phyloP scores from a whole-genome alignment of 2,113 vertebrate species.

The Pedionomus torquatus region DNA sequence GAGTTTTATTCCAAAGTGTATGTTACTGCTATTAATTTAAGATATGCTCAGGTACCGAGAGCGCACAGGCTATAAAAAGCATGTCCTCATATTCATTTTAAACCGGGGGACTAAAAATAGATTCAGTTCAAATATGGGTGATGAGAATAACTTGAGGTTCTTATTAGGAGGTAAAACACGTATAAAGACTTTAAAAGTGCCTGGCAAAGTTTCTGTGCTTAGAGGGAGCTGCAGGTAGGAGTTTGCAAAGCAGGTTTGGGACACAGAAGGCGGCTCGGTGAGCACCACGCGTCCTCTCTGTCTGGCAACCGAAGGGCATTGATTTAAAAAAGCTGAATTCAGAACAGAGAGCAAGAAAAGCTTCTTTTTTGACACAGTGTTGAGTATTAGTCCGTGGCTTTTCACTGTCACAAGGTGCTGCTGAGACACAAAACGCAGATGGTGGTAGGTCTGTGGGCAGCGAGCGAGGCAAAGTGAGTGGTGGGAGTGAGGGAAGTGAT shows the following conservation, averaged over 20 bases:
- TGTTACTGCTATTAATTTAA: neutral
- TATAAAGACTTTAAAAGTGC: neutral
- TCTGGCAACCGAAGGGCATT: neutral
- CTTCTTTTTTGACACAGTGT: neutral
- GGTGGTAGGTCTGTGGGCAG: rapidly evolving
- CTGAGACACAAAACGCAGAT: neutral
- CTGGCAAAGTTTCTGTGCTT: neutral
- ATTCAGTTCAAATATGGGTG: neutral
- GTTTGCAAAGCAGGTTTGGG: neutral
- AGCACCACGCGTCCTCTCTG: neutral
- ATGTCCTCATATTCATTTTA: neutral
- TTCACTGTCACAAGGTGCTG: neutral
- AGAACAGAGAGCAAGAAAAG: neutral
- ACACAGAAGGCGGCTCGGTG: neutral
- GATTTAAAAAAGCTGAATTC: neutral
- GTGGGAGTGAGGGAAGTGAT: neutral
- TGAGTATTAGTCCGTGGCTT: neutral
- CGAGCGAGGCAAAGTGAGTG: neutral
- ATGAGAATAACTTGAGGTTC: neutral
- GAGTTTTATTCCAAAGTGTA: neutral
- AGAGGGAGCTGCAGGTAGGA: neutral
- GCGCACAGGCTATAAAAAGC: neutral
- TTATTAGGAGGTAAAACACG: neutral
- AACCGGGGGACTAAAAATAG: constrained; percentile 23
- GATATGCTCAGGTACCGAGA: neutral